These are phyloP conservation scores for Molossus alvarezi DNA, from an alignment of 2,797 vertebrate genomes.

Conservation along the genomic window DNA sequence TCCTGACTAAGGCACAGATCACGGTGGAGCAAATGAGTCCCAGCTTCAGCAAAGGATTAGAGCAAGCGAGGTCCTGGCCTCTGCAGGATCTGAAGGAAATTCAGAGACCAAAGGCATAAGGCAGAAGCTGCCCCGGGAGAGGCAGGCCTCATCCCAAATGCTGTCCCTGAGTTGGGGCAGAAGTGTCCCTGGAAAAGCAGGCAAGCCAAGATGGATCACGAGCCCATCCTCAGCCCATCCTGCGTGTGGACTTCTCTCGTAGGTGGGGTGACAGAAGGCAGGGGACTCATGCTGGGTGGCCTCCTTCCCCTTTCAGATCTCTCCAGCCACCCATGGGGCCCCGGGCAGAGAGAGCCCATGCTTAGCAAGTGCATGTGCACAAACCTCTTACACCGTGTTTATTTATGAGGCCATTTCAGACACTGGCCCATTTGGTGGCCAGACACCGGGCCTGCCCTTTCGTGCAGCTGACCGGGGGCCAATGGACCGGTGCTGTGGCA, in stretches of 20 bases:
- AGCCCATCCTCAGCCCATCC: neutral
- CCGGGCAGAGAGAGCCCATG: accelerated
- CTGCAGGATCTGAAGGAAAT: neutral
- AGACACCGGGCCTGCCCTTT: neutral
- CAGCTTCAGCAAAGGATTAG: neutral
- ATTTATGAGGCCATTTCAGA: neutral
- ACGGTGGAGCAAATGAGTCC: neutral
- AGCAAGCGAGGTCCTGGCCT: neutral
- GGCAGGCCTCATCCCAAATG: neutral
- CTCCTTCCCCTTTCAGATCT: neutral
- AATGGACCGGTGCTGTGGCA: neutral
- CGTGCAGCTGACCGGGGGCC: neutral
- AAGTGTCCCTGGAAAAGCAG: neutral
- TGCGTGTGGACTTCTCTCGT: neutral
- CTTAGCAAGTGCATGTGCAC: neutral
- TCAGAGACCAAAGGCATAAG: neutral
- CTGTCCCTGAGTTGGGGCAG: neutral
- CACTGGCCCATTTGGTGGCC: neutral
- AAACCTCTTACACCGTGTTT: neutral
- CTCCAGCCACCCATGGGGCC: neutral
- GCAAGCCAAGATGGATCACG: neutral
- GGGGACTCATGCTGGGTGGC: neutral
- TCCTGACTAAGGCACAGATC: neutral
- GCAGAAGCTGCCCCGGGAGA: neutral
- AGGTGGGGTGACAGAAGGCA: neutral